Evolutionary conservation across 2,113 vertebrate species (phyloP).

Genomic region (Amblyopsis rosae): DNA sequence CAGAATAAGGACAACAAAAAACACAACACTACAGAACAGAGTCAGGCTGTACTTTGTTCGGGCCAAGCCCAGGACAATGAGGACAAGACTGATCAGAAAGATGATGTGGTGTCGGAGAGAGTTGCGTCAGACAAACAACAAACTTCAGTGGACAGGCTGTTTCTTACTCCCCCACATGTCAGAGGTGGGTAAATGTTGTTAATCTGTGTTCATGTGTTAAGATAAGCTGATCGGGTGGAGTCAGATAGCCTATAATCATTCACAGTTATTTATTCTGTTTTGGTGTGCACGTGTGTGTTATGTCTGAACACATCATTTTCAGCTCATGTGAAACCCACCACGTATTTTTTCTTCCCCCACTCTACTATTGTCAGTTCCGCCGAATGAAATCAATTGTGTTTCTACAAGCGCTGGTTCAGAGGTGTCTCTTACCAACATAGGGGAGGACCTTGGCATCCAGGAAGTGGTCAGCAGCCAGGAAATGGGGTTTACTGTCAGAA

Average conservation of each 20-base stretch:
- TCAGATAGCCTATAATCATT: neutral
- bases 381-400: slow-evolving; percentile 46
- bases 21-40: neutral
- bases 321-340: too few species aligned
- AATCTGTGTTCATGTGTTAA: neutral
- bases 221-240: neutral
- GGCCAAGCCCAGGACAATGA: neutral
- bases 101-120: slow-evolving; percentile 7
- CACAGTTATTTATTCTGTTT: neutral
- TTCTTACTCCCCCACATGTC: slow-evolving; percentile 51
- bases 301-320: neutral
- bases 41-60: neutral
- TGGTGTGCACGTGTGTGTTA: neutral
- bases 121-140: slow-evolving; percentile 27
- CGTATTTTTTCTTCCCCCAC: neutral
- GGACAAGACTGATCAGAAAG: neutral
- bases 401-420: slow-evolving; percentile 60
- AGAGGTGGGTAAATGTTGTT: slow-evolving; percentile 50
- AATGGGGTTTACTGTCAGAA: slow-evolving; percentile 85
- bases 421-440: slow-evolving; percentile 61
- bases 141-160: slow-evolving; percentile 64
- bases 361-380: slow-evolving; percentile 19
- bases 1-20: neutral
- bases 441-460: slow-evolving; percentile 78
- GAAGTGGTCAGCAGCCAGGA: slow-evolving; percentile 89